A percentile compares a stretch with the other conserved stretches of the same genome.
Evolutionary conservation across 1,140 invertebrate genomes (phyloP).

Genomic region (Aphidius gifuensis): DNA sequence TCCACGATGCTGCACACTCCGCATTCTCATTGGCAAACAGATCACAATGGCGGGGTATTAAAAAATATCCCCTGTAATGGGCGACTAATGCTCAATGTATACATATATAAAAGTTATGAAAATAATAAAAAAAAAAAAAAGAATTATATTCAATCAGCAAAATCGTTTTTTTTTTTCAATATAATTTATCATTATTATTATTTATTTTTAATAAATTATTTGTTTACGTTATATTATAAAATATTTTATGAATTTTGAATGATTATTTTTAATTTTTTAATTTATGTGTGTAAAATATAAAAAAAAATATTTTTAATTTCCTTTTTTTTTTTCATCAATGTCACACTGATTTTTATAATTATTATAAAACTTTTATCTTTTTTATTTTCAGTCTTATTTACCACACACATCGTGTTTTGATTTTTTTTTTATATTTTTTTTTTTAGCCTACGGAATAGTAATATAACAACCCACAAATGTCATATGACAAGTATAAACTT

Average conservation of each 20-base stretch:
- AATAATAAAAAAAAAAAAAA: constrained; percentile 18
- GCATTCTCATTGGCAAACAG: constrained; percentile 38
- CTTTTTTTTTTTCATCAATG: background rate
- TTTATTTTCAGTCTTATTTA: background rate
- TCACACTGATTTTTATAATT: background rate
- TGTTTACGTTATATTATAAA: background rate
- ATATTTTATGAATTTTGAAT: too few relatives aligned
- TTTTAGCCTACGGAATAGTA: too few relatives aligned
- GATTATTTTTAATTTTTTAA: too few relatives aligned
- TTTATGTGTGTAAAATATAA: background rate
- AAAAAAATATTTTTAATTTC: background rate
- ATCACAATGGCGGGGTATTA: constrained; percentile 34
- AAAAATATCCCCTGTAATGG: constrained; percentile 32
- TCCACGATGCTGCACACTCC: constrained; percentile 26
- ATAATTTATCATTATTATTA: background rate
- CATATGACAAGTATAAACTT: too few relatives aligned
- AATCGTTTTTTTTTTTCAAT: constrained; percentile 1
- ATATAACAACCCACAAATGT: too few relatives aligned
- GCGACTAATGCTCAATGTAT: constrained; percentile 11
- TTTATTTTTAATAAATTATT: constrained; percentile 10
- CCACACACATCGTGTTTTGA: too few relatives aligned
- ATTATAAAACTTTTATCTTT: background rate
- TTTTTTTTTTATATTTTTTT: too few relatives aligned
- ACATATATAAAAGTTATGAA: background rate
- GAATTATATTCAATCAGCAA: constrained; percentile 14